Evolutionary conservation across 64 coral and sea anemone species (phyloP), one percentile per base, ranked within the genome.

Genomic region (Exaiptasia diaphana): DNA sequence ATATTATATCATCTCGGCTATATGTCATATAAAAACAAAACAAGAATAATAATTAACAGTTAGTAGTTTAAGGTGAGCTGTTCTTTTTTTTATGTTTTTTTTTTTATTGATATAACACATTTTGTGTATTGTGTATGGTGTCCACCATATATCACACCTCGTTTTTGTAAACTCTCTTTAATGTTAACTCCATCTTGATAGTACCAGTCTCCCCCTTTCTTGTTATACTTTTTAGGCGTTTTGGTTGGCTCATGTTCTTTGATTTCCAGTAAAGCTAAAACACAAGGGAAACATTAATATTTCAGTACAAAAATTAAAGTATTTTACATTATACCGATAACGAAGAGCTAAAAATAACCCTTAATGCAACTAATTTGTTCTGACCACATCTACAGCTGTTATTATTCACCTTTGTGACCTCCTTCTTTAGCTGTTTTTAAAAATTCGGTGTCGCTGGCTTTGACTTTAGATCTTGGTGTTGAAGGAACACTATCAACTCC

Each of bases 351-450:
- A 46, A 46, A 46, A 8, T 15, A 6, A 46, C 15, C 15, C 43
- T 7, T 46, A 46, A 8, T 6, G 43, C 5, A 46, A 46, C 15
- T 46, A 8, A 46, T 46, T 7, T 46, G 43, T 46, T n/a, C n/a
- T n/a, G n/a, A n/a, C n/a, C n/a, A n/a, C n/a, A n/a, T n/a, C n/a
- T n/a, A n/a, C n/a, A n/a, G n/a, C n/a, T n/a, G n/a, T n/a, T n/a
- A n/a, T n/a, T n/a, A n/a, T n/a, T n/a, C n/a, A 86, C 83, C 83
- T 86, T 86, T 86, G 28, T 86, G 83, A 13, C 83, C 71, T 3
- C 83, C 83, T 50, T 73, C 83, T 64, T 76, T 76, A 36, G 71
- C 55, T 15, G 38, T 29, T 53, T 48, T 75, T 14, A 86, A 59
- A 76, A 70, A 86, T 50, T 67, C 54, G 27, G 83, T 74, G 50